phyloP scores from a whole-genome alignment of 2,113 vertebrate species.

The Craseonycteris thonglongyai region DNA sequence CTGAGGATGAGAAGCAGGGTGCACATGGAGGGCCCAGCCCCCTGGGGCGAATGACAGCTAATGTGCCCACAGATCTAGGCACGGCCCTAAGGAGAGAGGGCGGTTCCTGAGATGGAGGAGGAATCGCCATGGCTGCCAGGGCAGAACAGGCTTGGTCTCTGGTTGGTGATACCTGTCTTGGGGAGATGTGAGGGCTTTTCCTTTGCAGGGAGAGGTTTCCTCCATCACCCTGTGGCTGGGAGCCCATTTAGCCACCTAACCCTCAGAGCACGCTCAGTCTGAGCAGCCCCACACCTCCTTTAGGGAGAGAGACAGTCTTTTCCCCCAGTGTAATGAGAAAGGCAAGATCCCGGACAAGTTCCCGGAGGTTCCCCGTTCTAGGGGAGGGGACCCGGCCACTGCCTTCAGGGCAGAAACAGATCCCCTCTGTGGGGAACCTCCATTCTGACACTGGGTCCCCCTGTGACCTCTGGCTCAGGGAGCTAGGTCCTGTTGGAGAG shows the following conservation, averaged over 20 bases:
- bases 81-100: neutral
- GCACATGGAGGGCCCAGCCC: neutral
- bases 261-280: neutral
- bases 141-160: neutral
- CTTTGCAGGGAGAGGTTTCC: neutral
- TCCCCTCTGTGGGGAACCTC: neutral
- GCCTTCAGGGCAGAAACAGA: neutral
- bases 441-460: too few species aligned
- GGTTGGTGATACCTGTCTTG: neutral
- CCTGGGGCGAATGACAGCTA: neutral
- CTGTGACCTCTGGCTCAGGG: neutral
- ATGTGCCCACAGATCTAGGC: neutral
- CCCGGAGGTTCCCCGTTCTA: neutral
- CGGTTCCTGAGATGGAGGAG: neutral
- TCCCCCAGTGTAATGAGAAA: neutral
- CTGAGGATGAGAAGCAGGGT: neutral
- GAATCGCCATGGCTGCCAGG: neutral
- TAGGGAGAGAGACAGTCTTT: neutral
- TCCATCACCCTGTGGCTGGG: neutral
- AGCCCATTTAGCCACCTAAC: neutral
- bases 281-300: neutral
- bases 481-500: neutral
- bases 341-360: accelerated
- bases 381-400: neutral
- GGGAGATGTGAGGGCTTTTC: neutral